Conservation (phyloP, 2,113 vertebrate genomes). For the Pardalotus punctatus region DNA sequence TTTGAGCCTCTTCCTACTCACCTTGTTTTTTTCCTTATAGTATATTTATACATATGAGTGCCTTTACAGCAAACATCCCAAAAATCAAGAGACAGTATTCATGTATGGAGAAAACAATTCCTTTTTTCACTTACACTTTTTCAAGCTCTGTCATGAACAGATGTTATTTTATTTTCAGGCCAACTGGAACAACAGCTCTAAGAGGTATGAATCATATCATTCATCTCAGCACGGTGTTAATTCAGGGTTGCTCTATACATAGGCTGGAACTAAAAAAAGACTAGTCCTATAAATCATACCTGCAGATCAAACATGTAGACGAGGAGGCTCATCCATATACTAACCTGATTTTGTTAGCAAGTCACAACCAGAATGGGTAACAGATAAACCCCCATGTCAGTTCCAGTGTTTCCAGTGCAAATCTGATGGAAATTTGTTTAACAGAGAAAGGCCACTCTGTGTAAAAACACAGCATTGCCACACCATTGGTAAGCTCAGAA, state of each 20-base stretch:
- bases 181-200: neutral
- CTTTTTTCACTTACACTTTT: neutral
- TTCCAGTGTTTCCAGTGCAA: neutral
- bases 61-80: neutral
- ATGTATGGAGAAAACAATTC: neutral
- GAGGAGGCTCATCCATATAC: neutral
- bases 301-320: neutral
- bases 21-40: neutral
- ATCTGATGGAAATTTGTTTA: neutral
- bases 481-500: neutral
- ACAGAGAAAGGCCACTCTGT: neutral
- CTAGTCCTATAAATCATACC: neutral
- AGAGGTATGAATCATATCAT: neutral
- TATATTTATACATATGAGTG: neutral
- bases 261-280: constrained; percentile 1
- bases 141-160: neutral
- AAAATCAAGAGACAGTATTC: neutral
- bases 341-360: neutral
- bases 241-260: neutral
- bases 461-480: neutral
- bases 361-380: neutral
- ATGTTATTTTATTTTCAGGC: neutral
- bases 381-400: neutral
- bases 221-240: neutral
- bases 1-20: neutral